phyloP scores from a whole-genome alignment of 2,888 invertebrate genomes.

The Malthinus seriepunctatus region DNA sequence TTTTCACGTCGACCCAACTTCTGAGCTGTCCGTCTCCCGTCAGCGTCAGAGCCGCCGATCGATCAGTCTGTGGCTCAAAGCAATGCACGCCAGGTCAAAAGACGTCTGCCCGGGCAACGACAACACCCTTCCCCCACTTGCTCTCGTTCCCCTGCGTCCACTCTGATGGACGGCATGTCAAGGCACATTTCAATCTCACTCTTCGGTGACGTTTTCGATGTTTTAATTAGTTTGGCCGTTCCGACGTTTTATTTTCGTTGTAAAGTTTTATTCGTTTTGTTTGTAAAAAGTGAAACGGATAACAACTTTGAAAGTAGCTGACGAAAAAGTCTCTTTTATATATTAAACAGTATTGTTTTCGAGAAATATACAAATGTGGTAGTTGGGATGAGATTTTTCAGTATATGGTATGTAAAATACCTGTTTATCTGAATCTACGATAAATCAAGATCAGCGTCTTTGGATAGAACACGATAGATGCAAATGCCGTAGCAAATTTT shows the following conservation, averaged over 20 bases:
- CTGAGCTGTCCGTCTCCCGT: conserved; percentile 56
- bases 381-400: neutral
- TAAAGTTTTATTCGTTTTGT: neutral
- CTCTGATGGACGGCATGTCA: conserved; percentile 45
- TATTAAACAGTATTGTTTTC: conserved; percentile 5
- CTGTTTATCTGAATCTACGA: conserved; percentile 36
- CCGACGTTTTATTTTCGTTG: neutral
- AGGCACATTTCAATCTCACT: conserved; percentile 45
- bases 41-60: conserved; percentile 53
- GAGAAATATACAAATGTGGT: conserved; percentile 1
- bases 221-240: conserved; percentile 37
- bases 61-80: conserved; percentile 56
- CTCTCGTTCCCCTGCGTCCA: conserved; percentile 39
- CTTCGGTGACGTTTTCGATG: conserved; percentile 40
- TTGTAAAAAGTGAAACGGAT: neutral
- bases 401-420: conserved; percentile 27
- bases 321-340: neutral
- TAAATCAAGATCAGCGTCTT: conserved; percentile 39
- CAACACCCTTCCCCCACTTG: conserved; percentile 41
- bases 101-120: conserved; percentile 56
- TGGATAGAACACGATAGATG: conserved; percentile 39
- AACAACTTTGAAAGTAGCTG: neutral
- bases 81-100: conserved; percentile 57
- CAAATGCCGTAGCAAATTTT: conserved; percentile 42
- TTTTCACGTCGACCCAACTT: conserved; percentile 32